Conservation (phyloP, 2,888 invertebrate genomes). For the Aleiodes leptofemur region DNA sequence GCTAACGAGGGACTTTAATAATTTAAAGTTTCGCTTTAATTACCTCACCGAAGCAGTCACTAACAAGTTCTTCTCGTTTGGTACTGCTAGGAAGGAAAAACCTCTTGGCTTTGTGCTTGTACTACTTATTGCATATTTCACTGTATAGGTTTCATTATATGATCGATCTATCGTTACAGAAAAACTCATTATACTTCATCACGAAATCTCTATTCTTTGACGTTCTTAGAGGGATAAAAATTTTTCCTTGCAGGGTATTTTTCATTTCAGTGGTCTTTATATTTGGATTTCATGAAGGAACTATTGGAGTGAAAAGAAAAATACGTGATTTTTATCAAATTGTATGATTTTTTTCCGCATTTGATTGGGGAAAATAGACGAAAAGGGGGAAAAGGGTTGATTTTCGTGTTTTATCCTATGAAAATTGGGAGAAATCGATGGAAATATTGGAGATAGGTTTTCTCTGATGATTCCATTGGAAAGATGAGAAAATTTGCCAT, state of each 20-base stretch:
- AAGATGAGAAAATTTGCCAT: no score
- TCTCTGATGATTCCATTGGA: no score
- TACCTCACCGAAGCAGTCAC: conserved; percentile 61
- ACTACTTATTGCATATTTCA: conserved; percentile 15
- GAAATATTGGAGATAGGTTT: no score
- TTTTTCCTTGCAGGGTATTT: not conserved
- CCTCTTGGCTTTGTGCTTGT: conserved; percentile 1
- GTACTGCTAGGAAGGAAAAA: conserved; percentile 46
- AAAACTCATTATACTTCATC: conserved; percentile 53
- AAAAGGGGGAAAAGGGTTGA: not conserved
- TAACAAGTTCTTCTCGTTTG: conserved; percentile 59
- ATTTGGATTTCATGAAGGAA: no score
- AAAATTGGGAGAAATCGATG: no score
- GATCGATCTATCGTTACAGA: conserved; percentile 44
- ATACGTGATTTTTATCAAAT: no score
- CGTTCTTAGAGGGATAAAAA: not conserved
- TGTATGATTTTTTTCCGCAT: not conserved
- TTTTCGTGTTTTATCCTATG: no score
- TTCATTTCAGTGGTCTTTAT: not conserved
- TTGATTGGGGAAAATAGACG: conserved; percentile 5
- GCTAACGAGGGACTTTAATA: conserved; percentile 67
- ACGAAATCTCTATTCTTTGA: conserved; percentile 34
- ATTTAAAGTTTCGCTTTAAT: conserved; percentile 68
- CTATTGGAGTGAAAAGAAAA: not conserved
- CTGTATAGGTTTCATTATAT: conserved; percentile 13